Base-by-base conservation (phyloP, 2,113 vertebrate genomes). In the Corythornis madagascariensis region DNA sequence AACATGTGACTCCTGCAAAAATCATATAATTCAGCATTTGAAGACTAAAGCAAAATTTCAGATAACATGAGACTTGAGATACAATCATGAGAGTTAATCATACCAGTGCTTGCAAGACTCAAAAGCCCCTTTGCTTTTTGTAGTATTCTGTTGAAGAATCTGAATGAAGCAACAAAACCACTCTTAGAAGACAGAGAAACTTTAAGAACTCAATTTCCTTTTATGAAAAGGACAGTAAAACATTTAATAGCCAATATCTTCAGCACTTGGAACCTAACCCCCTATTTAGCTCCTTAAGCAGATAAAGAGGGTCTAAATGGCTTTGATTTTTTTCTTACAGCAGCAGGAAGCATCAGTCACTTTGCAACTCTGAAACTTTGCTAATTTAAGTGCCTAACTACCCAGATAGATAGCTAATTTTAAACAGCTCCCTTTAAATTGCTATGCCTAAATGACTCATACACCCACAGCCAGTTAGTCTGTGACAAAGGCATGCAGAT, bases 401-500 rank as follows among this genome's bases (percentile, higher is more conserved):
- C 42, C 90, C 7, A 61, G 66, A 72, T 22, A 86, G 53, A 38
- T 72, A 65, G 33, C 77, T 93, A 59, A 93, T 79, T 95, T 89
- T 82, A 82, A 93, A 84, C 38, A 93, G n/a, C 20, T 72, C 42
- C 80, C 38, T 93, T 63, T 43, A 69, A 92, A 94, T 65, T 84
- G 28, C 67, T 90, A 42, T 29, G 57, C 50, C 38, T 86, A 87
- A 89, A 89, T 79, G 74, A 90, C 70, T 95, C 89, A 76, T 8
- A 61, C 26, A 12, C 81, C 86, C 89, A 89, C 13, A 13, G 45
- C 15, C 88, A 90, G 61, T 78, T 53, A 91, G n/a, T 69, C 66
- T 88, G 70, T 89, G 93, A 75, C 73, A 92, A 88, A 90, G 71
- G 29, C 26, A 85, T 66, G 83, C 90, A 95, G 83, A 96, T 86